phyloP scores from a whole-genome alignment of 2,113 vertebrate species.

The Pimephales promelas region DNA sequence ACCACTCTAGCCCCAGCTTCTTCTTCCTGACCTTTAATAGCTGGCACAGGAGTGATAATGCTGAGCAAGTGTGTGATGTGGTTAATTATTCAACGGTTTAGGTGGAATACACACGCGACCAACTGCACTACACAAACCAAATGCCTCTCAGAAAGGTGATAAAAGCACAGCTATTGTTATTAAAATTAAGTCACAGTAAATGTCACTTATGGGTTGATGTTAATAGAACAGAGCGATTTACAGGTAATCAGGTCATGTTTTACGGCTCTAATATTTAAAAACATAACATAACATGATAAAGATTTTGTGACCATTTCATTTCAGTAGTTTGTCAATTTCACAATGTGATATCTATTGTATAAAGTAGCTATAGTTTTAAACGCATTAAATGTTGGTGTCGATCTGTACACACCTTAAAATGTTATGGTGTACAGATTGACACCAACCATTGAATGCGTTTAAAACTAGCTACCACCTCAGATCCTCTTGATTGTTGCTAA shows the following conservation, averaged over 20 bases:
- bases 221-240: background rate
- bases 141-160: background rate
- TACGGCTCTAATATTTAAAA: background rate
- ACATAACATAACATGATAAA: background rate
- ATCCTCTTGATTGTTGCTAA: too few species aligned
- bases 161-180: background rate
- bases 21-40: background rate
- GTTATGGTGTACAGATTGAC: too few species aligned
- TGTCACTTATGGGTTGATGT: background rate
- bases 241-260: background rate
- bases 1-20: background rate
- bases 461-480: too few species aligned
- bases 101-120: constrained; percentile 10
- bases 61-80: constrained; percentile 10
- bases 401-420: too few species aligned
- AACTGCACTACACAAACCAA: background rate
- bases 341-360: background rate
- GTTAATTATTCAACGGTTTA: constrained; percentile 39
- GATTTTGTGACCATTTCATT: background rate
- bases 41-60: background rate
- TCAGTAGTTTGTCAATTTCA: background rate
- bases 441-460: too few species aligned
- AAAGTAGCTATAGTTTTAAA: too few species aligned
- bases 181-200: background rate
- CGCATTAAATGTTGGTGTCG: too few species aligned